Evolutionary conservation across 2,797 vertebrate genomes (phyloP), one percentile per base, ranked within the genome.

Genomic region (Pteronotus mesoamericanus): DNA sequence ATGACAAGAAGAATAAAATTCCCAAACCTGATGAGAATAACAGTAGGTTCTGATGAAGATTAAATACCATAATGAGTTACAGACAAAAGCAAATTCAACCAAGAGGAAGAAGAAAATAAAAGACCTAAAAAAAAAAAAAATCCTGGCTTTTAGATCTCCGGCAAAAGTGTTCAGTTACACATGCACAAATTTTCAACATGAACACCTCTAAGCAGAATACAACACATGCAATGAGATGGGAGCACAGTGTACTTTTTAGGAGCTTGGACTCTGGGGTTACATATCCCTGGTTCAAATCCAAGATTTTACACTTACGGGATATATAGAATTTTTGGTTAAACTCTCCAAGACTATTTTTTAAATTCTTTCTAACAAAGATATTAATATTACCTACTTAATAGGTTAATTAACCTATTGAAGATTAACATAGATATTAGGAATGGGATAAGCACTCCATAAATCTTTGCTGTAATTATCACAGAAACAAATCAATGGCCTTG

Each of bases 1-100:
- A 66, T n/a, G 42, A 71, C 22, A 90, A 64, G 37, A 77, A 64
- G 80, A 46, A 74, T 18, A 46, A 74, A 93, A 24, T 29, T 61
- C 26, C n/a, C 68, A 55, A 32, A 48, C 21, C 26, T 88, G 44
- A 71, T 0, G 42, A 69, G 18, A 66, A 39, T 59, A 61, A 83
- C 4, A 74, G 42, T 42, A 82, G 57, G 34, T 12, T 59, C 32
- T 75, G 21, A 79, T 55, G 42, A 86, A 64, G 78, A 75, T 53
- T 74, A 53, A 86, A 44, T 11, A 77, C 18, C 72, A 44, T 34
- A 12, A 82, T 37, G 32, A 82, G 51, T 79, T 83, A 80, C 32
- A 93, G 48, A 91, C 24, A 82, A 94, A 89, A 92, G 19, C 48
- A 93, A 94, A 14, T 61, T 93, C 34, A 91, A 86, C 39, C 53